These are phyloP conservation scores for Lasioglossum villosulum DNA, from an alignment of 2,888 invertebrate genomes.

Conservation along the genomic window DNA sequence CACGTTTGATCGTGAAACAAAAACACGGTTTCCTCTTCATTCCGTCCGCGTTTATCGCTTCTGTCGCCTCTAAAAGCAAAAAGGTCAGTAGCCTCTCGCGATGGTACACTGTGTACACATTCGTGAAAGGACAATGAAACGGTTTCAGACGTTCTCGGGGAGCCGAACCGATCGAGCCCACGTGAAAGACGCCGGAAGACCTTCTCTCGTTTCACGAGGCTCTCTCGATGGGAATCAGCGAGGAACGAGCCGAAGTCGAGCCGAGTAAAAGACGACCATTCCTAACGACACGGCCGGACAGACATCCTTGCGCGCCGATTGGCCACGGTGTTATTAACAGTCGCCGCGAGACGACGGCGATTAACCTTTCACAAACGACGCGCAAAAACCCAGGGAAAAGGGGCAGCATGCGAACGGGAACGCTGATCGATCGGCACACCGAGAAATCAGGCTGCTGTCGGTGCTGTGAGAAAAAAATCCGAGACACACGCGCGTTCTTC, in stretches of 20 bases:
- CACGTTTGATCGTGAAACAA: not conserved
- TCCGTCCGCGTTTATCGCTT: not conserved
- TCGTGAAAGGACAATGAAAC: constrained; percentile 1
- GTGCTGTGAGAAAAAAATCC: constrained; percentile 40
- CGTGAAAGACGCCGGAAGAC: constrained; percentile 19
- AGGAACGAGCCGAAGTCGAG: not conserved
- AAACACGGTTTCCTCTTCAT: not conserved
- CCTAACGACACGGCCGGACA: not conserved
- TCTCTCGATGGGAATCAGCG: constrained; percentile 16
- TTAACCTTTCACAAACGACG: constrained; percentile 51
- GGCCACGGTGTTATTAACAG: constrained; percentile 37
- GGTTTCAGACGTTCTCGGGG: not conserved
- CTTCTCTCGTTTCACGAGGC: constrained; percentile 9
- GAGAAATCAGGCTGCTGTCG: constrained; percentile 39
- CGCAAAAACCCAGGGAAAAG: constrained; percentile 31
- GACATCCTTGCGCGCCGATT: constrained; percentile 33
- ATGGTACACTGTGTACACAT: too few relatives aligned
- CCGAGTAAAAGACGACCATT: constrained; percentile 15
- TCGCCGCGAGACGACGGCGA: constrained; percentile 43
- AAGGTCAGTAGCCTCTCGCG: not conserved
- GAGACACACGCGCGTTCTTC: constrained; percentile 19
- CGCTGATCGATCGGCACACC: constrained; percentile 41
- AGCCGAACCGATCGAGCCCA: not conserved
- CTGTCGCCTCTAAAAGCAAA: not conserved
- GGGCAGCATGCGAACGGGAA: constrained; percentile 43